These are phyloP conservation scores for Corythornis cristatus DNA, from an alignment of 2,113 vertebrate species.

Conservation along the genomic window DNA sequence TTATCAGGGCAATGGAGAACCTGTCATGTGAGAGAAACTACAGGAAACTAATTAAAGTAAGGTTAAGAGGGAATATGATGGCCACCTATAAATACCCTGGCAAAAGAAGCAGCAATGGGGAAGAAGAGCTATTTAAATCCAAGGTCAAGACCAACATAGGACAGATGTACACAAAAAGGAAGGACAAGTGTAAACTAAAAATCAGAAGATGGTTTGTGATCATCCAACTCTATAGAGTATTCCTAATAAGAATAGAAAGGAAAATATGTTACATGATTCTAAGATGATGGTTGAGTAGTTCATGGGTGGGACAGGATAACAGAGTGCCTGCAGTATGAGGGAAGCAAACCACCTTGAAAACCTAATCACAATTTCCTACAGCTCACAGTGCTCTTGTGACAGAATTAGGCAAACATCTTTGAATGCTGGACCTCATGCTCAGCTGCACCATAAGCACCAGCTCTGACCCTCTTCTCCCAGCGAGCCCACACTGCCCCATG, in stretches of 20 bases:
- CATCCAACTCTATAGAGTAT: not conserved
- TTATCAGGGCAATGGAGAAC: not conserved
- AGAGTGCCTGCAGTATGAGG: not conserved
- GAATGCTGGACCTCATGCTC: not conserved
- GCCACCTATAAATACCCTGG: not conserved
- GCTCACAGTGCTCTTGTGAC: fast-evolving
- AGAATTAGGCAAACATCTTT: not conserved
- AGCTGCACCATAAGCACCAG: not conserved
- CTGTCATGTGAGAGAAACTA: not conserved
- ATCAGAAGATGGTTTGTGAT: not conserved
- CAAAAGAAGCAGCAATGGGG: not conserved
- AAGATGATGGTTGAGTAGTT: not conserved
- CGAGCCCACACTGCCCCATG: not conserved
- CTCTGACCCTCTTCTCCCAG: not conserved
- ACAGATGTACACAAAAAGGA: not conserved
- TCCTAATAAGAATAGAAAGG: not conserved
- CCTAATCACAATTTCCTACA: not conserved
- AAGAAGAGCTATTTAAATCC: not conserved
- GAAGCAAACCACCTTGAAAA: not conserved
- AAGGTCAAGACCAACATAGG: not conserved
- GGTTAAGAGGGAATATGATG: not conserved
- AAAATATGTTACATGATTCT: not conserved
- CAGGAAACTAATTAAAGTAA: not conserved
- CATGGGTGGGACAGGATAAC: not conserved
- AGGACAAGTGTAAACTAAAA: not conserved